These are phyloP conservation scores for Bothrops jararaca DNA, from an alignment of 2,113 vertebrate species.

Conservation along the genomic window DNA sequence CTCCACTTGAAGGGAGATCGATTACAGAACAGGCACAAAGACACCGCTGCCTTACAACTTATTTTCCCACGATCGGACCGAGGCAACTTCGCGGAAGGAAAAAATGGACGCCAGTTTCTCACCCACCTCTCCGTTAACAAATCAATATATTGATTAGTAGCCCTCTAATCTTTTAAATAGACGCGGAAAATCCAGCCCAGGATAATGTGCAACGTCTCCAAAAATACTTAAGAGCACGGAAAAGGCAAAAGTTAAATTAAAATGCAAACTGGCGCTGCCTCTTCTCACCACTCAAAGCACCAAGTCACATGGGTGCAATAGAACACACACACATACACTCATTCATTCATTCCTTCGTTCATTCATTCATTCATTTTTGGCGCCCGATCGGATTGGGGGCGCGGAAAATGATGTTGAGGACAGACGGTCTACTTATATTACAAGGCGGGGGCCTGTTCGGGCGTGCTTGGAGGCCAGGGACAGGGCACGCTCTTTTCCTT, in stretches of 20 bases:
- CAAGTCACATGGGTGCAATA: not conserved
- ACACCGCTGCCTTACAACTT: constrained; percentile 75
- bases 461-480: not conserved
- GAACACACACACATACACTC: not conserved
- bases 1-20: constrained; percentile 79
- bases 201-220: not conserved
- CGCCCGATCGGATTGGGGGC: not conserved
- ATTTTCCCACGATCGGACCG: constrained; percentile 83
- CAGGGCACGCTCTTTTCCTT: not conserved
- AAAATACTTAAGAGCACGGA: not conserved
- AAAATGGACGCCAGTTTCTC: constrained; percentile 47
- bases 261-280: not conserved
- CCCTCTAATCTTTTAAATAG: not conserved
- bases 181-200: not conserved
- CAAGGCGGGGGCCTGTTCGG: not conserved
- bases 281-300: rapidly evolving
- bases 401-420: not conserved
- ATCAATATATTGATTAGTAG: constrained; percentile 47
- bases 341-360: not conserved
- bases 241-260: not conserved
- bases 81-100: constrained; percentile 60
- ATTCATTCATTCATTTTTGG: not conserved
- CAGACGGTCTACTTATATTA: not conserved
- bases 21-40: constrained; percentile 81
- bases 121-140: not conserved